Evolutionary conservation across 2,113 vertebrate species (phyloP), one percentile per base, ranked within the genome.

Genomic region (Amia ocellicauda): DNA sequence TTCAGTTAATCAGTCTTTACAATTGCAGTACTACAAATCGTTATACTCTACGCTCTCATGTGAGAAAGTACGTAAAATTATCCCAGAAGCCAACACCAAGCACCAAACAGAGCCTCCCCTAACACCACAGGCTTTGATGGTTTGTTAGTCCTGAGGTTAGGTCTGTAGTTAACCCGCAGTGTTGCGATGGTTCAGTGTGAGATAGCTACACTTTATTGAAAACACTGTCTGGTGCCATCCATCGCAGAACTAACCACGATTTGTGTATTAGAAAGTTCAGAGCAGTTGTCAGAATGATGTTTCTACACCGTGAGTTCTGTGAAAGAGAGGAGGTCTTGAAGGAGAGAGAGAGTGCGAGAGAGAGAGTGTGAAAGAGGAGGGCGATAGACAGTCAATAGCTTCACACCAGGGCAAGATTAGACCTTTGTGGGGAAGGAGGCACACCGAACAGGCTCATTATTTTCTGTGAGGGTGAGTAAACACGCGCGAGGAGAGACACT

Each of bases 291-390:
- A 23, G 24, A 53, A 4, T 23, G n/a, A 53, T 11, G 17, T 20
- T 53, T n/a, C 51, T 20, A 26, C n/a, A n/a, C n/a, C 0, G n/a
- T n/a, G n/a, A 20, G 16, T 2, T 8, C 51, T 26, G 20, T n/a
- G n/a, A 9, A 13, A 11, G 43, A 50, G 43, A 19, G 24, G 13
- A 26, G 24, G 58, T 49, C n/a, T 5, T 51, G 4, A 27, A 40
- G 31, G 60, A 57, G 2, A 36, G 7, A 45, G 14, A 26, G 47
- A 61, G 7, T 23, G 55, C 64, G 42, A 69, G 3, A 50, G 40
- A 31, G 17, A 58, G 29, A 69, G 49, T 23, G 45, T 11, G 29
- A 17, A 11, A 42, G 58, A 27, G 42, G 3, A 10, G 13, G 41
- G 51, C 4, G 51, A 53, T 2, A 26, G 51, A 7, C 20, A 53